Conservation (phyloP, 2,888 invertebrate genomes). For the Liodrosophila aerea region DNA sequence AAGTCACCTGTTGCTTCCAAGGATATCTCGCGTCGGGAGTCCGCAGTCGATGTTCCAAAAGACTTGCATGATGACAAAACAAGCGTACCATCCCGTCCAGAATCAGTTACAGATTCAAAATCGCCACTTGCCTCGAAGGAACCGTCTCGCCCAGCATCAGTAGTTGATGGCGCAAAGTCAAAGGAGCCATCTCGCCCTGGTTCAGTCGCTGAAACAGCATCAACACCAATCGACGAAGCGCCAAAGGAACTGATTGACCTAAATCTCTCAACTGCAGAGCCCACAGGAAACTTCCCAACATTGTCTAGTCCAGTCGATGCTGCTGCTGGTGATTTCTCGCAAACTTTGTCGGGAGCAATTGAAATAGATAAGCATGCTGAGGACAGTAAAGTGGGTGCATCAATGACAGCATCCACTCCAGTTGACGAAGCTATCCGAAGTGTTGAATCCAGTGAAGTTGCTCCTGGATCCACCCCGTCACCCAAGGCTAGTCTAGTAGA, state of each 20-base stretch:
- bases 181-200: conserved; percentile 31
- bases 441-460: conserved; percentile 29
- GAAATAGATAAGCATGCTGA: conserved; percentile 55
- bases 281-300: conserved; percentile 51
- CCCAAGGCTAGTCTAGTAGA: conserved; percentile 10
- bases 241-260: conserved; percentile 34
- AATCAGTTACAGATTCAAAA: conserved; percentile 25
- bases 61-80: conserved; percentile 19
- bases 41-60: conserved; percentile 3
- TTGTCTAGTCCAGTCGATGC: conserved; percentile 69
- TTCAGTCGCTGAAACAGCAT: conserved; percentile 57
- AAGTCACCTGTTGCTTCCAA: conserved; percentile 24
- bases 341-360: conserved; percentile 14
- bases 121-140: conserved; percentile 17
- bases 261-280: conserved; percentile 22
- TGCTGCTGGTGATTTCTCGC: conserved; percentile 63
- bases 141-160: conserved; percentile 36
- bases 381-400: conserved; percentile 37
- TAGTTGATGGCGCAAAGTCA: conserved; percentile 26
- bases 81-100: conserved; percentile 36
- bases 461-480: conserved; percentile 3
- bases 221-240: conserved; percentile 77
- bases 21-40: conserved; percentile 26
- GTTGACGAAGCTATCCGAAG: conserved; percentile 52
- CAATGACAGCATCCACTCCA: conserved; percentile 66